A percentile compares a stretch with the other conserved stretches of the same genome.
These are phyloP conservation scores for Zophobas morio DNA, from an alignment of 1,140 invertebrate species.

Conservation along the genomic window DNA sequence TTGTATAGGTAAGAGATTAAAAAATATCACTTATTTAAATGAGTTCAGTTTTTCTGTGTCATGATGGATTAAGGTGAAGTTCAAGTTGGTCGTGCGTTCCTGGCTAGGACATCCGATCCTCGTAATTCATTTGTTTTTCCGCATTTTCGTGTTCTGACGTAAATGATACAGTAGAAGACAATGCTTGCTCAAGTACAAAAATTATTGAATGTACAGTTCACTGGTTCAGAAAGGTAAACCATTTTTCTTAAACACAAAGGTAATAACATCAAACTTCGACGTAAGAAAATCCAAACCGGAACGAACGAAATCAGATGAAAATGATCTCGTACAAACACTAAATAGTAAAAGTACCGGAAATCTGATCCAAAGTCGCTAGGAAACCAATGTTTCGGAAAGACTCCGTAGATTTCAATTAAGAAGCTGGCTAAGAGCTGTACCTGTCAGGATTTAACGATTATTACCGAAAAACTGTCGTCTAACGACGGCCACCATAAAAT, in stretches of 20 bases:
- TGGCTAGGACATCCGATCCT: conserved; percentile 45
- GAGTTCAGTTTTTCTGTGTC: conserved; percentile 45
- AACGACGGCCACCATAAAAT: conserved; percentile 53
- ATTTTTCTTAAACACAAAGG: conserved; percentile 43
- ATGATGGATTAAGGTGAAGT: conserved; percentile 57
- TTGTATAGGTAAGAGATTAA: conserved; percentile 57
- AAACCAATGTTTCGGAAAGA: conserved; percentile 54
- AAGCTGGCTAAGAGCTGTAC: conserved; percentile 54
- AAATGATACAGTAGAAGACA: conserved; percentile 21
- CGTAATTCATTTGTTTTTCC: conserved; percentile 30
- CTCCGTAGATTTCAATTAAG: conserved; percentile 57
- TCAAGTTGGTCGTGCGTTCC: conserved; percentile 54
- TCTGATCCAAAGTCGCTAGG: conserved; percentile 50
- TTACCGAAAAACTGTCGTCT: conserved; percentile 55
- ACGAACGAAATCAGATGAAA: conserved; percentile 46
- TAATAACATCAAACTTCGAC: conserved; percentile 25
- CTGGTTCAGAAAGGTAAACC: conserved; percentile 45
- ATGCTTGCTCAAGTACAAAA: conserved; percentile 24
- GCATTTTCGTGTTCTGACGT: neutral
- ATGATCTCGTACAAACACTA: conserved; percentile 43
- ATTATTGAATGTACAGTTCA: conserved; percentile 32
- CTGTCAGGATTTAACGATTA: conserved; percentile 58
- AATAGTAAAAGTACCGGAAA: conserved; percentile 54
- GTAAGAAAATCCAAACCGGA: conserved; percentile 26
- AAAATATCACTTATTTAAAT: conserved; percentile 60